These are phyloP conservation scores for Gopherus flavomarginatus DNA, from an alignment of 2,113 vertebrate genomes.

Conservation along the genomic window DNA sequence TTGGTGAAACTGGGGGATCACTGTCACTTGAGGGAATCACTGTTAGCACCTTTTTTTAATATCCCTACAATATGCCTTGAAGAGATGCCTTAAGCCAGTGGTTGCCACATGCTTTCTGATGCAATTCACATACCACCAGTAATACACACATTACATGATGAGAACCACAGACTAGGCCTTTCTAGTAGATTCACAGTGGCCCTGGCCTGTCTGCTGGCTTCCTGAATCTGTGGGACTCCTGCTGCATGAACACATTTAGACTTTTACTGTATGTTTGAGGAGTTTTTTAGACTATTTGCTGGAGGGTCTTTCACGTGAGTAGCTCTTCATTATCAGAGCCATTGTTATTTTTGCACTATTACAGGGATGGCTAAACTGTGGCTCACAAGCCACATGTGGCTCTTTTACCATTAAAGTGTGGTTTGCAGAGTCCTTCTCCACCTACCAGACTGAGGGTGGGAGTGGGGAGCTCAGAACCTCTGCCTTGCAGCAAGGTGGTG, in stretches of 20 bases:
- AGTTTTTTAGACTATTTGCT: background rate
- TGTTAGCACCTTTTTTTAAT: no score
- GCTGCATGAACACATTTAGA: background rate
- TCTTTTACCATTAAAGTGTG: no score
- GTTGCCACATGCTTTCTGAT: background rate
- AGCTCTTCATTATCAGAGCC: background rate
- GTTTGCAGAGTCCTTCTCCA: no score
- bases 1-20: no score
- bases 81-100: no score
- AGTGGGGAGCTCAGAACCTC: no score
- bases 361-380: no score
- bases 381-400: no score
- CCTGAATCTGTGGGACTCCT: background rate
- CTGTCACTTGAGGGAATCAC: no score
- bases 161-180: background rate
- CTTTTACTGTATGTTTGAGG: background rate
- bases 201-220: background rate
- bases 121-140: background rate
- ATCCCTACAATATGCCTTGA: no score
- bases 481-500: no score
- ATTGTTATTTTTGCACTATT: background rate
- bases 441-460: no score
- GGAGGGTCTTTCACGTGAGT: fast-evolving
- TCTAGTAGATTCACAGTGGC: background rate
- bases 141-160: background rate